phyloP scores from a whole-genome alignment of 2,797 vertebrate species.

The Leptoclinus maculatus region DNA sequence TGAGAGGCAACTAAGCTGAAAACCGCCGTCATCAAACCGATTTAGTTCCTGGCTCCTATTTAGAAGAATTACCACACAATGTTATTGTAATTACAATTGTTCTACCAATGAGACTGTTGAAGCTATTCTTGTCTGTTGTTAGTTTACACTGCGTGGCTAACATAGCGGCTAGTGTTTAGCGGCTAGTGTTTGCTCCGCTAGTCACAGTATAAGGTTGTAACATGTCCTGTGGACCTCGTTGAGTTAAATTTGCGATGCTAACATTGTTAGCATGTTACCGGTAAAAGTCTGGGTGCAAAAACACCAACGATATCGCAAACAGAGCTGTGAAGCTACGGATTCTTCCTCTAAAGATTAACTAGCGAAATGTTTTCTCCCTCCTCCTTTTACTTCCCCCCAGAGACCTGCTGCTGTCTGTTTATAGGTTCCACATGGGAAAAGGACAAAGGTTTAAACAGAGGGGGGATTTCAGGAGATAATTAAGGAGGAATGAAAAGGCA shows the following conservation, averaged over 20 bases:
- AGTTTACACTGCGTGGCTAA: conserved; percentile 39
- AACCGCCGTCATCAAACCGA: conserved; percentile 73
- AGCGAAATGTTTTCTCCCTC: conserved; percentile 34
- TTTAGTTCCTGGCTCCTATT: conserved; percentile 78
- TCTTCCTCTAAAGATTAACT: conserved; percentile 55
- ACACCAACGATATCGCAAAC: not conserved
- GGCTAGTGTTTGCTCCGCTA: conserved; percentile 7
- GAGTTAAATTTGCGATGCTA: not conserved
- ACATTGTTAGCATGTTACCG: not conserved
- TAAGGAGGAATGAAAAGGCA: conserved; percentile 75
- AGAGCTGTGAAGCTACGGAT: conserved; percentile 8
- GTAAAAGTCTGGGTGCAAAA: not conserved
- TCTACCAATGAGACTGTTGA: conserved; percentile 65
- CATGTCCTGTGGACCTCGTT: not conserved
- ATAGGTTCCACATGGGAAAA: conserved; percentile 70
- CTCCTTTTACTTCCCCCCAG: conserved; percentile 39
- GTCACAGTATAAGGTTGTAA: not conserved
- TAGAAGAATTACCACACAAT: conserved; percentile 83
- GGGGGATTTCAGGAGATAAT: conserved; percentile 80
- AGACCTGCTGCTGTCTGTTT: conserved; percentile 71
- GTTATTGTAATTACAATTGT: conserved; percentile 81
- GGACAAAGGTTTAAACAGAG: conserved; percentile 75
- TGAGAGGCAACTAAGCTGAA: conserved; percentile 72
- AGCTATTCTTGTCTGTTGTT: conserved; percentile 62
- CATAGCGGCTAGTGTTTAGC: conserved; percentile 16